Base-by-base conservation (phyloP, 2,113 vertebrate species). In the Tiliqua scincoides region DNA sequence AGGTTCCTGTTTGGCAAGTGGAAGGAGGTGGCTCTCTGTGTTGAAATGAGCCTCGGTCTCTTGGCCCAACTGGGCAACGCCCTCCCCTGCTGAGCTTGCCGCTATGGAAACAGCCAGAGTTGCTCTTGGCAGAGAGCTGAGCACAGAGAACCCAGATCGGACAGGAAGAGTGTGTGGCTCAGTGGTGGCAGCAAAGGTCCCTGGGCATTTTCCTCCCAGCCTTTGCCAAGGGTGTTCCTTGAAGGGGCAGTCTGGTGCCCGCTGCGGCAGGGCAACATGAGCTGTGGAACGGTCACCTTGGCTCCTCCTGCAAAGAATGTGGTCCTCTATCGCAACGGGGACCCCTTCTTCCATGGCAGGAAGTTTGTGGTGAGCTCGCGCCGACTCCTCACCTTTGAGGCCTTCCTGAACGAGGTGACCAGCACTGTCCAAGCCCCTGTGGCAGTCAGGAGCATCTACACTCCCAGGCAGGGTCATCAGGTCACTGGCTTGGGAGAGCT, bases 361-460 rank as follows among this genome's bases (percentile, higher is more conserved):
- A 97, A 92, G 93, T 96, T 99, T 23, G 97, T 99, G 76, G 96
- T 99, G 87, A 98, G 95, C 93, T 97, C 95, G n/a, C 94, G 94
- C 76, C 97, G 96, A 82, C 96, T 98, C 84, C 93, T 94, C 74
- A 97, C 96, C 27, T 97, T 98, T 87, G 98, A 99, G 85, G 93
- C 96, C 0, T 98, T 99, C 87, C 95, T 99, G 61, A 96, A 94
- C 0, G 98, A 99, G 77, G 97, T 99, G 89, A 99, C 98, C 9
- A 89, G 88, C 59, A 97, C 75, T 59, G 95, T 99, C 0, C 93
- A 89, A 0, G 97, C 98, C 0, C 95, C 97, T 0, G 87, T 96
- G 32, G 98, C 98, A 0, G 91, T 99, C 78, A 96, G 98, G 89
- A 97, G 89, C 62, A 97, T 99, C 70, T 98, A 98, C 94, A 99